Conservation (phyloP, 2,797 vertebrate species). For the Crocidura indochinensis region DNA sequence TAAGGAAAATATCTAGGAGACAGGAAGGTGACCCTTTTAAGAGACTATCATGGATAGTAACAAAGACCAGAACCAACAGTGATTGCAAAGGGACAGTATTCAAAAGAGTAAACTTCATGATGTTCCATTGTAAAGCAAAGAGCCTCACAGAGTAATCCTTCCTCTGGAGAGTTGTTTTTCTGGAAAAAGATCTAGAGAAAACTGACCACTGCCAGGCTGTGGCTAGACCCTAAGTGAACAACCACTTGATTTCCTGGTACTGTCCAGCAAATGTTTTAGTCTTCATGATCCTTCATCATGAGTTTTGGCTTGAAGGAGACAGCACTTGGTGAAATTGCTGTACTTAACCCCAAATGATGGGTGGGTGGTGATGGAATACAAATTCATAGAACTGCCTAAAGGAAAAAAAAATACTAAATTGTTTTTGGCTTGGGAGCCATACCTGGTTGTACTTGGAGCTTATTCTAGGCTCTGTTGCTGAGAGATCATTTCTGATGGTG, state of each 20-base stretch:
- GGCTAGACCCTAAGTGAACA: neutral
- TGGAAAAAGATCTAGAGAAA: neutral
- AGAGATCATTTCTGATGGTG: no score
- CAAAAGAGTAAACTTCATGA: neutral
- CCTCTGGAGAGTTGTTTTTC: no score
- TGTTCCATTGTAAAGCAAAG: neutral
- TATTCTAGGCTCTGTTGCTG: no score
- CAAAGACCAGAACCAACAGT: neutral
- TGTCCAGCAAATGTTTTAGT: neutral
- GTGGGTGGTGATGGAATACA: neutral
- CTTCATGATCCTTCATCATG: slow-evolving; percentile 1
- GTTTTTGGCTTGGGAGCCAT: no score
- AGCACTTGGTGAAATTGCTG: slow-evolving; percentile 49
- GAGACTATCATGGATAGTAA: neutral
- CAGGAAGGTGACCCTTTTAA: neutral
- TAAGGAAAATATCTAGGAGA: neutral
- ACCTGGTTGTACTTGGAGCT: no score
- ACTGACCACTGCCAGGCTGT: neutral
- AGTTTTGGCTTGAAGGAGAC: slow-evolving; percentile 53
- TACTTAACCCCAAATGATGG: slow-evolving; percentile 24
- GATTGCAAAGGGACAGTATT: neutral
- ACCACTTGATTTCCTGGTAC: slow-evolving; percentile 17
- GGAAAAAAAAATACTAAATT: no score
- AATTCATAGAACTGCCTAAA: neutral
- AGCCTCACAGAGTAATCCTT: no score